Base-by-base conservation (phyloP, 2,888 invertebrate species). In the Acleris sparsana region DNA sequence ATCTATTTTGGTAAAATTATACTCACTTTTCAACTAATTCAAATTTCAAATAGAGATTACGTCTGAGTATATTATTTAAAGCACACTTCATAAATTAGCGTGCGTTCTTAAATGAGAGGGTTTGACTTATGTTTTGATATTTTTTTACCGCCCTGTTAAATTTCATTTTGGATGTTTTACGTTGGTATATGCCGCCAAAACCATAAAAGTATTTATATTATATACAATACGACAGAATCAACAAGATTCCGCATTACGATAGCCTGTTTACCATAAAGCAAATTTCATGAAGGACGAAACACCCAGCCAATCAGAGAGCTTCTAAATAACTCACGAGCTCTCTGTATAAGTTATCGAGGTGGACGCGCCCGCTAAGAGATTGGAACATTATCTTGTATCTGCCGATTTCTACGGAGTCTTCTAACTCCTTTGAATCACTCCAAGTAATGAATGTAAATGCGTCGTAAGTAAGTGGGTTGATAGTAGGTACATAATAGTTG, bases 341-440 rank as follows among this genome's bases (percentile, higher is more conserved):
- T 72, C 74, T 77, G 79, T 77, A 75, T 78, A 76, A 76, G 79
- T 83, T 80, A 83, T 78, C 71, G 81, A 80, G 78, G 80, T 79
- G 76, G 80, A 80, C 80, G 76, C 79, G 62, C 70, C 71, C 75
- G 77, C 84, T 89, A 88, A 88, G 88, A 88, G 88, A 89, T 89
- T 88, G 88, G 87, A 80, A 80, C 83, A 85, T 87, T 88, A 86
- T 85, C 79, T 82, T 78, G 80, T 82, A 83, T 84, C 84, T 80
- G 79, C 78, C 85, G 86, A 87, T 84, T 83, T 81, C 80, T 79
- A 80, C 76, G 73, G 76, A 74, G 73, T 73, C 60, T 60, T 52
- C 71, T 77, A 77, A 78, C 77, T 79, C 76, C 75, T 80, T 80
- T 80, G 82, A 79, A 79, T 83, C 79, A 80, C 81, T 82, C 73